Conservation (phyloP, 2,797 vertebrate species). For the Amphiprion clarkii region DNA sequence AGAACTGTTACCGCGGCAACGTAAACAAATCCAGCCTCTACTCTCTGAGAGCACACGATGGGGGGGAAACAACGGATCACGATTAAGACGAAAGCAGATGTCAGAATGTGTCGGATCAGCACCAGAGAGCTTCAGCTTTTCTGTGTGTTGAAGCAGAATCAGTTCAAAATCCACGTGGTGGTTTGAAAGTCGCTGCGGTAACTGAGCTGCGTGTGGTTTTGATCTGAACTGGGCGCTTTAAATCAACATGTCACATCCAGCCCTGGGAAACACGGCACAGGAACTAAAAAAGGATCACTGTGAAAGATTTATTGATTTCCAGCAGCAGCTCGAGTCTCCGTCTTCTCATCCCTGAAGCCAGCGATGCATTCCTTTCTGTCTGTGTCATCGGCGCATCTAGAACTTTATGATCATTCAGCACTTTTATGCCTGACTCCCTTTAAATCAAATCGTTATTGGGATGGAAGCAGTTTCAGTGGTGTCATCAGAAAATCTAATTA, state of each 20-base stretch:
- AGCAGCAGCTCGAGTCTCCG: not conserved
- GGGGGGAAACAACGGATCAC: not conserved
- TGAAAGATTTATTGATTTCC: conserved; percentile 21
- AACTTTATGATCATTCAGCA: conserved; percentile 29
- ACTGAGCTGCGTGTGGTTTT: conserved; percentile 26
- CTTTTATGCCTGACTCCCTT: conserved; percentile 27
- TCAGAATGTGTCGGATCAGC: not conserved
- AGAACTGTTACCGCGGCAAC: conserved; percentile 42
- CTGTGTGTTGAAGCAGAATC: not conserved
- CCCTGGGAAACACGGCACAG: conserved; percentile 37
- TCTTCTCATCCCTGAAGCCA: conserved; percentile 33
- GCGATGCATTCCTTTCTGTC: conserved; percentile 26
- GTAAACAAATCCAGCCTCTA: conserved; percentile 46
- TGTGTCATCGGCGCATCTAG: conserved; percentile 37
- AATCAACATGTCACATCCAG: conserved; percentile 35
- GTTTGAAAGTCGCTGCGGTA: not conserved
- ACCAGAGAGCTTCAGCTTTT: not conserved
- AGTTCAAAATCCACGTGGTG: not conserved
- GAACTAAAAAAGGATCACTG: not conserved
- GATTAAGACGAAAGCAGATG: not conserved
- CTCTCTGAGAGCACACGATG: not conserved
- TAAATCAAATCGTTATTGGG: conserved; percentile 28
- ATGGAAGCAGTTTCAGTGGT: conserved; percentile 22
- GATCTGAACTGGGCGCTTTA: conserved; percentile 21
- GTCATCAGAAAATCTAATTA: conserved; percentile 30